Conservation (phyloP, 2,888 invertebrate species). For the Caenorhabditis sinica region DNA sequence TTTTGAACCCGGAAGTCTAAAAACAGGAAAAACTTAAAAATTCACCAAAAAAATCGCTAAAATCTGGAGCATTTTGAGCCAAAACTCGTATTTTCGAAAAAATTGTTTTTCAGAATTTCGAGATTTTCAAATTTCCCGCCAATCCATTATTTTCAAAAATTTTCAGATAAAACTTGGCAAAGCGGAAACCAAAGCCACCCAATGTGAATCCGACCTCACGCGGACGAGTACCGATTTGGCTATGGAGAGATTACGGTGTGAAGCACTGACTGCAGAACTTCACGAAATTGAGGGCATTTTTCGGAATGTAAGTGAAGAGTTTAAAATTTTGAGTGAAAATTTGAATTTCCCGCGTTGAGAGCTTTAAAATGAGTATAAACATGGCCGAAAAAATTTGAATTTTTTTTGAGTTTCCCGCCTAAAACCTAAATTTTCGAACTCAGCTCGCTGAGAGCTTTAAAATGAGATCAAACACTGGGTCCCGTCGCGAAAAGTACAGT, state of each 20-base stretch:
- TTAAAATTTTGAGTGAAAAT: neutral
- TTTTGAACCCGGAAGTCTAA: too few species aligned
- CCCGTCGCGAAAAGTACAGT: conserved; percentile 10
- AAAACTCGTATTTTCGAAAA: neutral
- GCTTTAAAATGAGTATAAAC: neutral
- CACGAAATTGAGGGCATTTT: conserved; percentile 64
- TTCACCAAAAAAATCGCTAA: too few species aligned
- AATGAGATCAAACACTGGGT: neutral
- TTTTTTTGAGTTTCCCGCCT: neutral
- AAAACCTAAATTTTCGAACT: too few species aligned
- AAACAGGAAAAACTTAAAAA: too few species aligned
- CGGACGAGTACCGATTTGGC: conserved; percentile 63
- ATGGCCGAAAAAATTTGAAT: neutral
- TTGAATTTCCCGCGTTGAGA: neutral
- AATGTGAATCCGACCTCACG: conserved; percentile 58
- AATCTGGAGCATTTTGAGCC: neutral
- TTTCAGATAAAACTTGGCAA: conserved; percentile 39
- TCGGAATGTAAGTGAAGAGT: conserved; percentile 37
- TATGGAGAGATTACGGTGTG: conserved; percentile 58
- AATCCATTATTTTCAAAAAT: neutral
- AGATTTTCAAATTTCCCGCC: neutral
- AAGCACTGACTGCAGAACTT: conserved; percentile 58
- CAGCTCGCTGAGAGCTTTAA: too few species aligned
- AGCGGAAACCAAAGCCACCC: conserved; percentile 54
- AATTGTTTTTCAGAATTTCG: too few species aligned